These are phyloP conservation scores for Chloropsis cyanopogon DNA, from an alignment of 2,113 vertebrate genomes.

Conservation along the genomic window DNA sequence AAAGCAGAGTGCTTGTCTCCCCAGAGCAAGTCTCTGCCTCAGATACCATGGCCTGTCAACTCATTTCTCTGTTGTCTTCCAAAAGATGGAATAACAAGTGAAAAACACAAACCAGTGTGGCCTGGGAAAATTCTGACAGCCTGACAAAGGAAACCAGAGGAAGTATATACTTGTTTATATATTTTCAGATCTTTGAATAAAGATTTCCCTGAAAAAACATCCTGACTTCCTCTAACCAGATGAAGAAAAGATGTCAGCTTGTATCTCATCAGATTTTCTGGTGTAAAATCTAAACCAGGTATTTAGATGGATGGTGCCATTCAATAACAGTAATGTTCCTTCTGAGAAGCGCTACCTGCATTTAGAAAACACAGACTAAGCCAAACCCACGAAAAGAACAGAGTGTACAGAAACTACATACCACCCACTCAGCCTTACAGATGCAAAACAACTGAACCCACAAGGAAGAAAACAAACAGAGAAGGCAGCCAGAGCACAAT, in stretches of 20 bases:
- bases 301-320: background rate
- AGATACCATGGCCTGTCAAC: background rate
- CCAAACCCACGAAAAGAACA: slow-evolving; percentile 6
- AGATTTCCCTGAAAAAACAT: slow-evolving; percentile 8
- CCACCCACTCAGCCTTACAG: slow-evolving; percentile 14
- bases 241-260: slow-evolving; percentile 11
- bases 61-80: background rate
- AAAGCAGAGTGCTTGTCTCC: background rate
- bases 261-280: background rate
- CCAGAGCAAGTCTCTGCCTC: background rate
- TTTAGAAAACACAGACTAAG: slow-evolving; percentile 14
- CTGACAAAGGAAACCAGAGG: slow-evolving; percentile 10
- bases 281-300: background rate
- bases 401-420: background rate
- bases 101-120: background rate
- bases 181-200: background rate
- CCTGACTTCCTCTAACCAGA: background rate
- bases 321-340: background rate
- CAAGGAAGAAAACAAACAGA: background rate
- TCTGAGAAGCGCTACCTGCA: background rate
- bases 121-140: slow-evolving; percentile 8
- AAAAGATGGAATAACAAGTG: slow-evolving; percentile 1
- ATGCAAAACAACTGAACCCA: slow-evolving; percentile 11
- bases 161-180: slow-evolving; percentile 16
- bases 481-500: background rate